phyloP scores from a whole-genome alignment of 2,797 vertebrate species.

The Scleropages formosus region DNA sequence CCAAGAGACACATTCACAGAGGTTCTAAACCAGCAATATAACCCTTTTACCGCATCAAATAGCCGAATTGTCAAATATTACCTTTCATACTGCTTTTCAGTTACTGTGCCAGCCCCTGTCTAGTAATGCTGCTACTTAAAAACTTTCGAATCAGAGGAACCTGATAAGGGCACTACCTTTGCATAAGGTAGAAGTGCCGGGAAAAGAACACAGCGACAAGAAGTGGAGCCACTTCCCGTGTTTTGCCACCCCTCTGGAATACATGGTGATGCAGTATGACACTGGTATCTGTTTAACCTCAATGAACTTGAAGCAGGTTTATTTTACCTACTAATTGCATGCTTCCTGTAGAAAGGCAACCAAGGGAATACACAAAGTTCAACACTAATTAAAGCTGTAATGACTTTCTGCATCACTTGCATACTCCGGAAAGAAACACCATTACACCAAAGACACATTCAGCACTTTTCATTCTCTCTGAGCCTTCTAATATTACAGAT shows the following conservation, averaged over 20 bases:
- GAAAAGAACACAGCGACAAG: background rate
- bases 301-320: too few species aligned
- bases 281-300: too few species aligned
- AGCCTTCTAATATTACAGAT: too few species aligned
- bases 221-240: background rate
- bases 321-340: too few species aligned
- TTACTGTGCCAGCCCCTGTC: background rate
- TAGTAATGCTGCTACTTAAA: background rate
- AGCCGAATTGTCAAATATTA: background rate
- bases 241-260: background rate
- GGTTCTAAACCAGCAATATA: background rate
- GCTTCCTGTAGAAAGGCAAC: too few species aligned
- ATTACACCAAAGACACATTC: too few species aligned
- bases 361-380: too few species aligned
- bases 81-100: background rate
- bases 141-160: background rate
- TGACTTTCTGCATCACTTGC: too few species aligned
- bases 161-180: background rate
- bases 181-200: background rate
- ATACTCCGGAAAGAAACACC: too few species aligned
- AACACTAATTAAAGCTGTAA: too few species aligned
- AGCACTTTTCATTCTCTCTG: too few species aligned
- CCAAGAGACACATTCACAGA: background rate
- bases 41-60: conserved; percentile 1
- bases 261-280: background rate